These are phyloP conservation scores for Drosophila rhopaloa DNA, from an alignment of 1,140 invertebrate genomes.

Conservation along the genomic window DNA sequence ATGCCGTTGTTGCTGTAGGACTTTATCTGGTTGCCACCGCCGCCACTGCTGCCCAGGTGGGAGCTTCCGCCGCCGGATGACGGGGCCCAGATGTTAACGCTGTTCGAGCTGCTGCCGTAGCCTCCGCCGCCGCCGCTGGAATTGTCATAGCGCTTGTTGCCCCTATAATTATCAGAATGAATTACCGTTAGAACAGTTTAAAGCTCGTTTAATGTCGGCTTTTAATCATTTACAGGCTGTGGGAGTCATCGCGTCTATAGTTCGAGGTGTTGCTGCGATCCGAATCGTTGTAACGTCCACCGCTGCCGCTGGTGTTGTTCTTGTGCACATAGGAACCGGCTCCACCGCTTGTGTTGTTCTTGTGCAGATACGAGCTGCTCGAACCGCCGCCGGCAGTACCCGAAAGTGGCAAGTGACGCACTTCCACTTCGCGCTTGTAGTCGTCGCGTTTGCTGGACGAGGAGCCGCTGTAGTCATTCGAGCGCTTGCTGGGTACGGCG, in stretches of 20 bases:
- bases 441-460: slow-evolving; percentile 73
- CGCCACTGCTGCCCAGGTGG: slow-evolving; percentile 53
- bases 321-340: slow-evolving; percentile 63
- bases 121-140: slow-evolving; percentile 58
- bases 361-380: slow-evolving; percentile 68
- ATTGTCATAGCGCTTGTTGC: slow-evolving; percentile 79
- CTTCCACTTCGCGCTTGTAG: slow-evolving; percentile 70
- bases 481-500: slow-evolving; percentile 68
- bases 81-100: slow-evolving; percentile 69
- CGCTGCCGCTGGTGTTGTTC: slow-evolving; percentile 55
- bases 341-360: slow-evolving; percentile 50
- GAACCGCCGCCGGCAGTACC: slow-evolving; percentile 45
- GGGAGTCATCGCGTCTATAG: slow-evolving; percentile 76
- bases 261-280: slow-evolving; percentile 64
- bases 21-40: slow-evolving; percentile 52
- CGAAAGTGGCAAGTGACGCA: slow-evolving; percentile 69
- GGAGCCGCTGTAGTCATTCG: slow-evolving; percentile 65
- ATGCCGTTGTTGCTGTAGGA: slow-evolving; percentile 75
- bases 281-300: slow-evolving; percentile 70
- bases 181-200: not conserved
- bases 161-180: slow-evolving; percentile 14
- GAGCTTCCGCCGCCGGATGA: slow-evolving; percentile 51
- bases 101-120: slow-evolving; percentile 66
- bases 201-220: not conserved
- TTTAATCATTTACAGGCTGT: slow-evolving; percentile 54